Conservation (phyloP, 2,888 invertebrate genomes). For the Cantharis nigra region DNA sequence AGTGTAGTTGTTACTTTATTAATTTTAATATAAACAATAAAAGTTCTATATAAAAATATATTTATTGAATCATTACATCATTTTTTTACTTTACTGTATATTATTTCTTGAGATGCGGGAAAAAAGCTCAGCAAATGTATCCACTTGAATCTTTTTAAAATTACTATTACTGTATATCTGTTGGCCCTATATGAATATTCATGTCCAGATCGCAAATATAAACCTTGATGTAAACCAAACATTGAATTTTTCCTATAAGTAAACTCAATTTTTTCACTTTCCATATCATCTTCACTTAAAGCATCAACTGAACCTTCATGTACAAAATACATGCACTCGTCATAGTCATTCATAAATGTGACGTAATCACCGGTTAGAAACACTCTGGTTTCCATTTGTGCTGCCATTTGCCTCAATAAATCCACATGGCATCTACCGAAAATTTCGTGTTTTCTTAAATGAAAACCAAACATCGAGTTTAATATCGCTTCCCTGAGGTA, state of each 20-base stretch:
- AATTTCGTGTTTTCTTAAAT: slow-evolving; percentile 35
- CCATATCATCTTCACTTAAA: slow-evolving; percentile 33
- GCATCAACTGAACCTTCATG: slow-evolving; percentile 37
- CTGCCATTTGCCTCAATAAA: slow-evolving; percentile 39
- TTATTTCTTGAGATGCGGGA: slow-evolving; percentile 28
- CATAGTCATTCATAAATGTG: slow-evolving; percentile 37
- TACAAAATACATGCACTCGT: slow-evolving; percentile 42
- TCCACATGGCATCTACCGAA: slow-evolving; percentile 38
- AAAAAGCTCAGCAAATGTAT: slow-evolving; percentile 33
- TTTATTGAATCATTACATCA: background rate
- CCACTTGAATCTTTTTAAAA: slow-evolving; percentile 28
- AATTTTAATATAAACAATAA: background rate
- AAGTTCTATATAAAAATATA: background rate
- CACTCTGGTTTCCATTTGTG: slow-evolving; percentile 28
- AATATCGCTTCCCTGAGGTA: slow-evolving; percentile 39
- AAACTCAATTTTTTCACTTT: slow-evolving; percentile 29
- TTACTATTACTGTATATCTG: slow-evolving; percentile 27
- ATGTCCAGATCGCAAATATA: slow-evolving; percentile 33
- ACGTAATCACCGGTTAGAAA: slow-evolving; percentile 40
- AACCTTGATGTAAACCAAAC: slow-evolving; percentile 37
- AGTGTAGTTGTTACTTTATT: background rate
- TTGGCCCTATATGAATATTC: slow-evolving; percentile 37
- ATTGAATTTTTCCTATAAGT: slow-evolving; percentile 24
- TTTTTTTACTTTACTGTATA: background rate
- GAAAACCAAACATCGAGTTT: slow-evolving; percentile 39